Percentiles rank a stretch among this genome's conserved stretches.
These are phyloP conservation scores for Manis pentadactyla DNA, from an alignment of 2,797 vertebrate species.

Conservation along the genomic window DNA sequence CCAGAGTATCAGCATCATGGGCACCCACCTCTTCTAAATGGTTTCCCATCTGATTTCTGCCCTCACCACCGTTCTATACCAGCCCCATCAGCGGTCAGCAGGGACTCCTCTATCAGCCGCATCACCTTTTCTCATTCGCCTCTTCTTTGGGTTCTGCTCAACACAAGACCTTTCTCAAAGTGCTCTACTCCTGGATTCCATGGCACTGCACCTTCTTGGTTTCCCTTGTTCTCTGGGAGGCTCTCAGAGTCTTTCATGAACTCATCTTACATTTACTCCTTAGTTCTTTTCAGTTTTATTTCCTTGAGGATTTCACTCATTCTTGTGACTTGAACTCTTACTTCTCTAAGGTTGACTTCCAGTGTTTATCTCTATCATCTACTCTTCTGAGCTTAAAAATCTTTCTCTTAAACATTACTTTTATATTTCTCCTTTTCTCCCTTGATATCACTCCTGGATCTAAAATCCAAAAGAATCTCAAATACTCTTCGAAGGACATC, in stretches of 20 bases:
- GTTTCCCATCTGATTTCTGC: background rate
- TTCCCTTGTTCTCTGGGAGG: background rate
- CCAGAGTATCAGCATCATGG: background rate
- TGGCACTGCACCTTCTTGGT: background rate
- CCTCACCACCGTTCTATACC: background rate
- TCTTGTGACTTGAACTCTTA: background rate
- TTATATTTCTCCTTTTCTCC: background rate
- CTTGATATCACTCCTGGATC: background rate
- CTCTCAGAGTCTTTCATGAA: background rate
- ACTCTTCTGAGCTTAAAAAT: background rate
- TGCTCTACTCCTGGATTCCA: background rate
- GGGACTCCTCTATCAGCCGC: background rate
- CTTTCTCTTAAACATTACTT: background rate
- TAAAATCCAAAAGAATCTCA: background rate
- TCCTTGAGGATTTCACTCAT: background rate
- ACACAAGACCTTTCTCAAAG: background rate
- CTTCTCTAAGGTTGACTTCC: background rate
- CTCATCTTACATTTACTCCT: background rate
- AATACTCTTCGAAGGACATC: background rate
- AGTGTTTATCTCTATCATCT: background rate
- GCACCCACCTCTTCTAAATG: background rate
- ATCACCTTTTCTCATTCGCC: background rate
- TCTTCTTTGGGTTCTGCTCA: background rate
- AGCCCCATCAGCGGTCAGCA: background rate
- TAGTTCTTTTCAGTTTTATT: background rate